Evolutionary conservation across 2,113 vertebrate genomes (phyloP).

Genomic region (Chrysochloris asiatica): DNA sequence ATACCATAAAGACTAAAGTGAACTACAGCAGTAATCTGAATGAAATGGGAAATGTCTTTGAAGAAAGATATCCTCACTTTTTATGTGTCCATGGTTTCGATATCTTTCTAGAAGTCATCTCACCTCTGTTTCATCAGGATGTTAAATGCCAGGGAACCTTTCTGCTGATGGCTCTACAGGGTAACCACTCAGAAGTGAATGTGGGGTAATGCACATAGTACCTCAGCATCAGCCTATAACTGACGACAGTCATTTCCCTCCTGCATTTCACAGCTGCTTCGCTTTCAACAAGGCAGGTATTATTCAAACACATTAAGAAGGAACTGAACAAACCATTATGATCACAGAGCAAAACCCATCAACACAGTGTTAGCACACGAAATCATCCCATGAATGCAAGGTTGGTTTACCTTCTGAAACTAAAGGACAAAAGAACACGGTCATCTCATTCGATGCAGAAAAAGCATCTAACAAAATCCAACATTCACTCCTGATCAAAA

Average conservation of each 20-base stretch:
- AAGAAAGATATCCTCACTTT: neutral
- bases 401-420: neutral
- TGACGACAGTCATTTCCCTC: neutral
- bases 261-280: neutral
- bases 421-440: neutral
- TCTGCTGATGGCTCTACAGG: neutral
- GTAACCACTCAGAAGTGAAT: neutral
- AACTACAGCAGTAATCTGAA: neutral
- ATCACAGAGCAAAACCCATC: neutral
- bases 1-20: neutral
- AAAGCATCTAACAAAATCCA: neutral
- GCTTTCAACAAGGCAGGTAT: neutral
- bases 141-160: neutral
- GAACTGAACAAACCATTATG: constrained; percentile 1
- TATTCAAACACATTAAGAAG: constrained; percentile 19
- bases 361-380: constrained; percentile 10
- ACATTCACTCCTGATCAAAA: constrained; percentile 4
- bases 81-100: neutral
- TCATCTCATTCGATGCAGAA: neutral
- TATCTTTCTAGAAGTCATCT: neutral
- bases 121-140: neutral
- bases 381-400: neutral
- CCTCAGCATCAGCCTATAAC: neutral
- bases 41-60: neutral
- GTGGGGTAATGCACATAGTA: neutral